Evolutionary conservation across 2,888 invertebrate genomes (phyloP).

Genomic region (Amphiduros pacificus): DNA sequence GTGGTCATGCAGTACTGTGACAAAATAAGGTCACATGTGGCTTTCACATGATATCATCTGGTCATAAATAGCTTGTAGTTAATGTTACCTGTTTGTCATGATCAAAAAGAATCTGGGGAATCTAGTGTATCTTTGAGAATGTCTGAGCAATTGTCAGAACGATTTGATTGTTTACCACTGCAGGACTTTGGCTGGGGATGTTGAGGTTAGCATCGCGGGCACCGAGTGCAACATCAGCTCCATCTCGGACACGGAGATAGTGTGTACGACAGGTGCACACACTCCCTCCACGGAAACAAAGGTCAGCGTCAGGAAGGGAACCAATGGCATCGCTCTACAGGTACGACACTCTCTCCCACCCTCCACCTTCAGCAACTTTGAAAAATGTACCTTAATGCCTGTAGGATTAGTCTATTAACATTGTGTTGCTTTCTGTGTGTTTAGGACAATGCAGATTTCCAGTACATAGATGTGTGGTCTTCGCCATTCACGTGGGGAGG

Average conservation of each 20-base stretch:
- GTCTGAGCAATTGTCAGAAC: no score
- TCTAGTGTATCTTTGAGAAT: no score
- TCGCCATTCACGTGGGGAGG: conserved; percentile 47
- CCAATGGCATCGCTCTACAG: conserved; percentile 13
- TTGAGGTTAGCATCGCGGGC: conserved; percentile 30
- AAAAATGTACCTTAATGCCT: no score
- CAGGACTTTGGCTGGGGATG: conserved; percentile 8
- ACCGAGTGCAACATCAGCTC: conserved; percentile 28
- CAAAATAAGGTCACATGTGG: no score
- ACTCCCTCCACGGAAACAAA: conserved; percentile 17
- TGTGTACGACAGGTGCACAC: conserved; percentile 20
- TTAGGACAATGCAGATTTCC: conserved; percentile 28
- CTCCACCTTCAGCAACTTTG: not conserved
- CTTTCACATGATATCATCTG: no score
- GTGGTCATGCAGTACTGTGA: no score
- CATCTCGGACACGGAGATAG: conserved; percentile 13
- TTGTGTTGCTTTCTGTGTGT: not conserved
- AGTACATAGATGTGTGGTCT: conserved; percentile 55
- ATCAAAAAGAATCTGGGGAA: no score
- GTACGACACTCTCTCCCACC: not conserved
- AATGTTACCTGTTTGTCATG: no score
- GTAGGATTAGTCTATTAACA: not conserved
- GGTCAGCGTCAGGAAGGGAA: conserved; percentile 5
- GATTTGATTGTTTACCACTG: no score
- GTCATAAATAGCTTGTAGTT: no score